Conservation (phyloP, 2,888 invertebrate species). For the Thereva unica region DNA sequence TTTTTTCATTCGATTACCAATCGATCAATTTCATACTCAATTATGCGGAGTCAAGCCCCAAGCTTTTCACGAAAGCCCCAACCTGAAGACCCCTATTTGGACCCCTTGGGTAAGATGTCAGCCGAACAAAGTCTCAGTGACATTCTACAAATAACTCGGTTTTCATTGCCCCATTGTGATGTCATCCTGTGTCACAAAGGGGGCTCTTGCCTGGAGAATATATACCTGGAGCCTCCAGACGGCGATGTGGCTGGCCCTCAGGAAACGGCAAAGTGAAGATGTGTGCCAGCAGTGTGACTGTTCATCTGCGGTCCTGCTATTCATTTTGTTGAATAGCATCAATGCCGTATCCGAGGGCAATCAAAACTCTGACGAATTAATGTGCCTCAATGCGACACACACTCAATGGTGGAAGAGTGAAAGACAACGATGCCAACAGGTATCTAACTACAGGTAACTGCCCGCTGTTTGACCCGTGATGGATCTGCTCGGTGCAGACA, state of each 20-base stretch:
- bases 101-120: slow-evolving; percentile 32
- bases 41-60: too few species aligned
- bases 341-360: slow-evolving; percentile 11
- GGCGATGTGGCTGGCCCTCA: background rate
- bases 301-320: background rate
- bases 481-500: slow-evolving; percentile 12
- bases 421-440: slow-evolving; percentile 4
- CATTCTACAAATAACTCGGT: slow-evolving; percentile 31
- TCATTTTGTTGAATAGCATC: slow-evolving; percentile 1
- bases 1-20: too few species aligned
- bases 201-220: slow-evolving; percentile 20
- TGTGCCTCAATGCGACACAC: slow-evolving; percentile 24
- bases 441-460: background rate
- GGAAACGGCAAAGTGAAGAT: slow-evolving; percentile 3
- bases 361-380: slow-evolving; percentile 32
- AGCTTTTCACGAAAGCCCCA: background rate
- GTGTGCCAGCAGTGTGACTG: slow-evolving; percentile 3
- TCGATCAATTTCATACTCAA: too few species aligned
- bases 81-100: slow-evolving; percentile 4
- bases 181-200: slow-evolving; percentile 33
- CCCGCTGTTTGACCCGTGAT: slow-evolving; percentile 19
- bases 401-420: background rate
- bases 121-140: slow-evolving; percentile 20
- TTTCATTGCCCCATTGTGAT: slow-evolving; percentile 31
- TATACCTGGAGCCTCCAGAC: slow-evolving; percentile 1